Evolutionary conservation across 2,888 invertebrate species (phyloP).

Genomic region (Toxonevra muliebris): DNA sequence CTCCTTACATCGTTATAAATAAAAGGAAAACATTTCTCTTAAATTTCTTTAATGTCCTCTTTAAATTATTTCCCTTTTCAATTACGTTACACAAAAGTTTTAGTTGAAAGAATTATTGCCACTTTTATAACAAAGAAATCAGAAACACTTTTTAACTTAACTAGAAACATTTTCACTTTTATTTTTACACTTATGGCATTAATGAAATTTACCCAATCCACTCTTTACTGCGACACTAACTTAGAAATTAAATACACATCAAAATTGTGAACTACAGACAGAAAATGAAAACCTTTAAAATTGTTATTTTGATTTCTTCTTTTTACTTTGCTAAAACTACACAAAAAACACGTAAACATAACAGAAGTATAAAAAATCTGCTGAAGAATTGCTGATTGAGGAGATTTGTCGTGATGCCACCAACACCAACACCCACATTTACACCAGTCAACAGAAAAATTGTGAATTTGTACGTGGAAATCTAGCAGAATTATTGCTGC

Average conservation of each 20-base stretch:
- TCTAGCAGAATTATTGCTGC: slow-evolving; percentile 38
- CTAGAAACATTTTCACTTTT: not conserved
- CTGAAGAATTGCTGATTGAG: slow-evolving; percentile 47
- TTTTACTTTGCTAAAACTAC: slow-evolving; percentile 5
- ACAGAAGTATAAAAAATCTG: slow-evolving; percentile 38
- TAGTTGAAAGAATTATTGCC: too few species aligned
- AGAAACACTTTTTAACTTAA: not conserved
- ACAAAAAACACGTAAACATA: slow-evolving; percentile 12
- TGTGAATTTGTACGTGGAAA: slow-evolving; percentile 41
- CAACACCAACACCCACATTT: slow-evolving; percentile 7
- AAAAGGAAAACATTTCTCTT: too few species aligned
- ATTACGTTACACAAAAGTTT: too few species aligned
- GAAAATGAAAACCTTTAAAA: slow-evolving; percentile 6
- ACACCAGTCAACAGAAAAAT: slow-evolving; percentile 25
- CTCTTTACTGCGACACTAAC: too few species aligned
- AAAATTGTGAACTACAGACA: too few species aligned
- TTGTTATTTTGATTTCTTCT: not conserved
- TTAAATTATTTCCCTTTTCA: too few species aligned
- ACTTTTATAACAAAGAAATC: not conserved
- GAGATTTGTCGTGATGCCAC: slow-evolving; percentile 50
- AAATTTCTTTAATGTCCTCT: too few species aligned
- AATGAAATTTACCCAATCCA: too few species aligned
- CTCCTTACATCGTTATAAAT: too few species aligned
- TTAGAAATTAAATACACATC: too few species aligned
- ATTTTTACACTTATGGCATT: too few species aligned